Conservation (phyloP, 1,140 invertebrate species). For the Solen grandis region DNA sequence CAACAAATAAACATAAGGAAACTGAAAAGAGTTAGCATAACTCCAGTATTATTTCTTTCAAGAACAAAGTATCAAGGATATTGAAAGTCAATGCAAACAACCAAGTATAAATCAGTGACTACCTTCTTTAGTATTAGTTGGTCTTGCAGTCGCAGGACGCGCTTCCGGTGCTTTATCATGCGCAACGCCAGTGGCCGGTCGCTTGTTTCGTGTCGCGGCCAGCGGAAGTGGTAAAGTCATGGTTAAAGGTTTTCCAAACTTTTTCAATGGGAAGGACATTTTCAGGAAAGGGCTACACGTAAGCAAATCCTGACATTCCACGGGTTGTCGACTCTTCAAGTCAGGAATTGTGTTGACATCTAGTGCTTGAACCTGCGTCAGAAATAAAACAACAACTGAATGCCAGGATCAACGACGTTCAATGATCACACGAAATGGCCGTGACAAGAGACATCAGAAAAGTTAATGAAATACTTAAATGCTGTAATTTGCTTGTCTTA, state of each 20-base stretch:
- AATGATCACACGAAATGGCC: too few species aligned
- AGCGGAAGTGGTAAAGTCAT: constrained; percentile 63
- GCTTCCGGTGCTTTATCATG: background rate
- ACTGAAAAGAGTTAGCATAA: too few species aligned
- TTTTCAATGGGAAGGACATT: constrained; percentile 7
- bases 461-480: too few species aligned
- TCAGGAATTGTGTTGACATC: constrained; percentile 61
- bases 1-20: too few species aligned
- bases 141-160: constrained; percentile 36
- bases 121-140: background rate
- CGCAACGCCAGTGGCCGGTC: constrained; percentile 22
- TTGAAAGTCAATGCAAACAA: too few species aligned
- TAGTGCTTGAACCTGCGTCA: constrained; percentile 64
- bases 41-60: too few species aligned
- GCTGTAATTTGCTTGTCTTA: too few species aligned
- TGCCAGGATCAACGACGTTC: too few species aligned
- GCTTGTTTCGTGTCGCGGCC: constrained; percentile 9
- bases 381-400: constrained; percentile 8
- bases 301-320: constrained; percentile 60
- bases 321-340: constrained; percentile 47
- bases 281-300: constrained; percentile 65
- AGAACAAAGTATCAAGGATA: too few species aligned
- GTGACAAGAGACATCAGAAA: too few species aligned
- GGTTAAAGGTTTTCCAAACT: constrained; percentile 59
- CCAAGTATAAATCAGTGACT: too few species aligned